Conservation (phyloP, 2,888 invertebrate genomes). For the Ophraella communa region DNA sequence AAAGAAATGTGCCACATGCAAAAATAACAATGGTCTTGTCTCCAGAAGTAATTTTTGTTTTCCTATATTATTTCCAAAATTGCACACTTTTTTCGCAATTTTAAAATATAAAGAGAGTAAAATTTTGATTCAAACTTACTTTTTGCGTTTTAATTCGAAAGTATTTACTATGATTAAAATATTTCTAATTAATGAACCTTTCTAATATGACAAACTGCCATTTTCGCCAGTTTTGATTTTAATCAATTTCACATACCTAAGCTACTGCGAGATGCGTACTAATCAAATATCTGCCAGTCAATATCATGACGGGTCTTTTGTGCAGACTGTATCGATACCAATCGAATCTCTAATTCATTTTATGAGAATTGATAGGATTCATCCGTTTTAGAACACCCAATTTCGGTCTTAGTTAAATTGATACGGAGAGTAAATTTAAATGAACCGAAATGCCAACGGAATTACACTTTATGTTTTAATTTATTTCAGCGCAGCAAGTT, state of each 20-base stretch:
- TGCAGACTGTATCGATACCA: constrained; percentile 12
- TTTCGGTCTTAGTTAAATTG: constrained; percentile 34
- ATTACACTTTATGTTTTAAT: constrained; percentile 7
- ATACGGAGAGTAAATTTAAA: constrained; percentile 26
- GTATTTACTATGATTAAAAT: not conserved
- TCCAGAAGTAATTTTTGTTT: too few species aligned
- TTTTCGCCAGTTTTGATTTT: not conserved
- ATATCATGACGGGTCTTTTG: not conserved
- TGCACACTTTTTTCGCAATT: too few species aligned
- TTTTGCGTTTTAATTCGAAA: too few species aligned
- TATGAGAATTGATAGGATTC: constrained; percentile 28
- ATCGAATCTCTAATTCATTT: constrained; percentile 18
- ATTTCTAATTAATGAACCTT: not conserved
- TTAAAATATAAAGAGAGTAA: too few species aligned
- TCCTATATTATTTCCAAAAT: too few species aligned
- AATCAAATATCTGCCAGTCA: constrained; percentile 9
- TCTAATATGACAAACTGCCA: too few species aligned
- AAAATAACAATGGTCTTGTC: too few species aligned
- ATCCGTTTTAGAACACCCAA: constrained; percentile 23
- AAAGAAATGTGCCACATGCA: too few species aligned
- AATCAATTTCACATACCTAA: not conserved
- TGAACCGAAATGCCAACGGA: constrained; percentile 17
- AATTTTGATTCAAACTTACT: too few species aligned
- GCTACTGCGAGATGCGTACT: not conserved
- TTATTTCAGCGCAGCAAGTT: too few species aligned